Percentiles rank a stretch among this genome's conserved stretches.
These are phyloP conservation scores for Campylomormyrus tamandua DNA, from an alignment of 2,113 vertebrate species.

Conservation along the genomic window DNA sequence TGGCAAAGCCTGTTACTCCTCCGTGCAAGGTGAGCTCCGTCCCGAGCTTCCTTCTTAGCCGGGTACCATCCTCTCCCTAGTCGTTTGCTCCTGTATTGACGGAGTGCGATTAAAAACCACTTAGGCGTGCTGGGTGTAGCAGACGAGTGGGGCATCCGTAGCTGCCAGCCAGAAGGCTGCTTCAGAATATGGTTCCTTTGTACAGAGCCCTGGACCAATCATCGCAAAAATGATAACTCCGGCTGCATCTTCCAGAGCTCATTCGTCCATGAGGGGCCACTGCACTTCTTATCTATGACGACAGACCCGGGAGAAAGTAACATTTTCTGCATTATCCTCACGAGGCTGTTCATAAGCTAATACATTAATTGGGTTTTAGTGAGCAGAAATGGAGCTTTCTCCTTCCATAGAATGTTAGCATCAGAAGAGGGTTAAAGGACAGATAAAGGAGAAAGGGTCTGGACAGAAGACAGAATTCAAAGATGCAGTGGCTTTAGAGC, in stretches of 20 bases:
- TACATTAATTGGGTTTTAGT: not conserved
- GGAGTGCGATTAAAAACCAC: slow-evolving; percentile 12
- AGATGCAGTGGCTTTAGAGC: not conserved
- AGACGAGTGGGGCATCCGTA: not conserved
- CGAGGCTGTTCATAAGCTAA: not conserved
- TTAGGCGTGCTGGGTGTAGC: not conserved
- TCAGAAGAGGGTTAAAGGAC: not conserved
- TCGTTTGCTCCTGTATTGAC: not conserved
- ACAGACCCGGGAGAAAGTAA: not conserved
- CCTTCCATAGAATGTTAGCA: not conserved
- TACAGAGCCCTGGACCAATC: not conserved
- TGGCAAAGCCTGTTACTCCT: not conserved
- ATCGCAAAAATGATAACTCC: not conserved
- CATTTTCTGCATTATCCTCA: not conserved
- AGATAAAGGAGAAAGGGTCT: not conserved
- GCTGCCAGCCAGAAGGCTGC: not conserved
- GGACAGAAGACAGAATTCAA: not conserved
- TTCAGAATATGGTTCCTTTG: not conserved
- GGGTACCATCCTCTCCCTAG: too few species aligned
- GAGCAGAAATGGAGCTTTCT: not conserved
- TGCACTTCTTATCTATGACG: not conserved
- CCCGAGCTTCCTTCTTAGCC: too few species aligned
- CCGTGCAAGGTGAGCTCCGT: not conserved
- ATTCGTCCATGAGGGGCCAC: not conserved
- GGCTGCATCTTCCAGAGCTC: not conserved